Conservation (phyloP, 1,140 invertebrate genomes). For the Lordiphosa stackelbergi region DNA sequence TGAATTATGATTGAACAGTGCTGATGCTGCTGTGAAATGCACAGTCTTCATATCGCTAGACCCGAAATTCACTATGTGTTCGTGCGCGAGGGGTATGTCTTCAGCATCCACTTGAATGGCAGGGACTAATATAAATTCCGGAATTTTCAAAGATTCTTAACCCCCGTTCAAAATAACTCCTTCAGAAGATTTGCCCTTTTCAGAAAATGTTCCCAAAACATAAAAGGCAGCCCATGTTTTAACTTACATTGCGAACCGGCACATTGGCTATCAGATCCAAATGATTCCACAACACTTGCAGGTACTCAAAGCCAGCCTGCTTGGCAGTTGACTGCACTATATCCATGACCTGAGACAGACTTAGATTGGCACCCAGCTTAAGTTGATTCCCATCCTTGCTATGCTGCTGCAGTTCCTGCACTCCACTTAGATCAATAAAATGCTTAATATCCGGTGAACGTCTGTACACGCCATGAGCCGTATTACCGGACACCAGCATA, state of each 20-base stretch:
- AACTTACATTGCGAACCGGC: constrained; percentile 83
- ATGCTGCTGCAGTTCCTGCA: constrained; percentile 81
- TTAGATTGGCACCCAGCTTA: constrained; percentile 82
- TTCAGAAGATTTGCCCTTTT: too few species aligned
- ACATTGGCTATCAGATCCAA: constrained; percentile 85
- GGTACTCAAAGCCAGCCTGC: constrained; percentile 78
- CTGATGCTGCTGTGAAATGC: too few species aligned
- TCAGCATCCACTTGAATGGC: too few species aligned
- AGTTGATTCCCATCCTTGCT: constrained; percentile 62
- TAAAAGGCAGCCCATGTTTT: too few species aligned
- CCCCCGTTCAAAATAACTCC: too few species aligned
- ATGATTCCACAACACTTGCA: constrained; percentile 77
- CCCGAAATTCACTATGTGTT: too few species aligned
- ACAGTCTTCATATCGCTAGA: too few species aligned
- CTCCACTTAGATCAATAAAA: constrained; percentile 85
- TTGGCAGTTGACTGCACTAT: constrained; percentile 79
- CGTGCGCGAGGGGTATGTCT: too few species aligned
- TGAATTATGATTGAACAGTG: too few species aligned
- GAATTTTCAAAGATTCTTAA: too few species aligned
- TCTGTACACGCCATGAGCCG: constrained; percentile 82
- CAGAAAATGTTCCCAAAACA: too few species aligned
- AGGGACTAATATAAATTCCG: too few species aligned
- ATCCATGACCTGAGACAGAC: constrained; percentile 82
- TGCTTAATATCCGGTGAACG: constrained; percentile 78
- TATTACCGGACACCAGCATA: constrained; percentile 80